Evolutionary conservation across 2,113 vertebrate species (phyloP).

Genomic region (Ornithorhynchus anatinus): DNA sequence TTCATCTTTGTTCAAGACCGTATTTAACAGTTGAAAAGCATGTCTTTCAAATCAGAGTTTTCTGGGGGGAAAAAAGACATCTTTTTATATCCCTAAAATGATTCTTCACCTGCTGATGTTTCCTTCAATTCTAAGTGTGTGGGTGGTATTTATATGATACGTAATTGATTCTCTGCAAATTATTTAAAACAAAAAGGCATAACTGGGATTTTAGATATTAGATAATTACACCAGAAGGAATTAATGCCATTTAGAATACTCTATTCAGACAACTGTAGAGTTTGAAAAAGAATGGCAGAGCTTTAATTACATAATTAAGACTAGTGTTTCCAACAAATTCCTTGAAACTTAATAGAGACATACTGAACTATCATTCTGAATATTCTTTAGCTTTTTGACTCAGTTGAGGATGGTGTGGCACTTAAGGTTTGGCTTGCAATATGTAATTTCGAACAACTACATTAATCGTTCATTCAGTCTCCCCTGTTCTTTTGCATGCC

Average conservation of each 20-base stretch:
- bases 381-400: no score
- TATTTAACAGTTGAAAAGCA: constrained; percentile 17
- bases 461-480: no score
- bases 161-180: constrained; percentile 26
- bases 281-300: constrained; percentile 31
- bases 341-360: no score
- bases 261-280: neutral
- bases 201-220: constrained; percentile 30
- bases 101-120: constrained; percentile 23
- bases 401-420: no score
- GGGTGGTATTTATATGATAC: constrained; percentile 33
- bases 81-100: constrained; percentile 31
- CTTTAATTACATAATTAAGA: constrained; percentile 31
- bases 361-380: no score
- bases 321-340: no score
- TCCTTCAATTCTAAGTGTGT: constrained; percentile 27
- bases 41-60: constrained; percentile 23
- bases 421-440: no score
- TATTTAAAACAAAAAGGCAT: constrained; percentile 39
- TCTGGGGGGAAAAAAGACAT: neutral
- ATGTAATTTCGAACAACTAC: no score
- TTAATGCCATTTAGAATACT: neutral
- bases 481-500: no score
- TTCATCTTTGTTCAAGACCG: constrained; percentile 13
- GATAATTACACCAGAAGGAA: constrained; percentile 7